Conservation (phyloP, 2,888 invertebrate genomes). For the Rhogogaster chlorosoma region DNA sequence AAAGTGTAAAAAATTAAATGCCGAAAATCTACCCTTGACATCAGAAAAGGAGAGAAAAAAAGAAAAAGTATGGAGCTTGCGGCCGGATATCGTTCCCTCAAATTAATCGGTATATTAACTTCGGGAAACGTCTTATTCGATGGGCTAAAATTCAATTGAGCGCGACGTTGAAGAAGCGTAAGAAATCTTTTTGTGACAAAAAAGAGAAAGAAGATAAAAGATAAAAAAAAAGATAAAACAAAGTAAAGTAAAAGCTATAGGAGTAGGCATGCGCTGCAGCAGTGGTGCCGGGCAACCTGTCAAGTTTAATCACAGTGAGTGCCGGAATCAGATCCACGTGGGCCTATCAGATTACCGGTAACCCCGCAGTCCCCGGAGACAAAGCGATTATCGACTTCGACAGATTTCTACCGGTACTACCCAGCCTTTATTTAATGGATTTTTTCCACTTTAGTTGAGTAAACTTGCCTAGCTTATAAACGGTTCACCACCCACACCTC, state of each 20-base stretch:
- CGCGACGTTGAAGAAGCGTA: not conserved
- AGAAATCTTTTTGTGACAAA: slow-evolving; percentile 26
- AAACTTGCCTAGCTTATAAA: slow-evolving; percentile 2
- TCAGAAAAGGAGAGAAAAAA: not conserved
- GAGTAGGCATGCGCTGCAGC: not conserved
- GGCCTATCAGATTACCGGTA: slow-evolving; percentile 68
- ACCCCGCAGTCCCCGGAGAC: slow-evolving; percentile 52
- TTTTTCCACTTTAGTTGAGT: slow-evolving; percentile 39
- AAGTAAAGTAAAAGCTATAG: not conserved
- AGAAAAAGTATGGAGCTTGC: too few relatives aligned
- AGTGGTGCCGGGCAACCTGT: slow-evolving; percentile 60
- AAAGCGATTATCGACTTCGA: slow-evolving; percentile 57
- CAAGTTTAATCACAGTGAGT: slow-evolving; percentile 72
- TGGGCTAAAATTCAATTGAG: not conserved
- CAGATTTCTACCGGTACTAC: slow-evolving; percentile 55
- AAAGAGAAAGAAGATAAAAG: not conserved
- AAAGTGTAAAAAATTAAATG: not conserved
- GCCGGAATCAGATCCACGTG: slow-evolving; percentile 63
- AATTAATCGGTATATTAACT: not conserved
- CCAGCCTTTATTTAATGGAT: slow-evolving; percentile 36
- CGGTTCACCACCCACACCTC: not conserved
- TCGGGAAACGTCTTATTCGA: not conserved
- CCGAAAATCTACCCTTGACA: not conserved
- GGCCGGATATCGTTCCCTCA: not conserved
- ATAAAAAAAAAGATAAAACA: not conserved